Evolutionary conservation across 2,888 invertebrate species (phyloP).

Genomic region (Cerceris rybyensis): DNA sequence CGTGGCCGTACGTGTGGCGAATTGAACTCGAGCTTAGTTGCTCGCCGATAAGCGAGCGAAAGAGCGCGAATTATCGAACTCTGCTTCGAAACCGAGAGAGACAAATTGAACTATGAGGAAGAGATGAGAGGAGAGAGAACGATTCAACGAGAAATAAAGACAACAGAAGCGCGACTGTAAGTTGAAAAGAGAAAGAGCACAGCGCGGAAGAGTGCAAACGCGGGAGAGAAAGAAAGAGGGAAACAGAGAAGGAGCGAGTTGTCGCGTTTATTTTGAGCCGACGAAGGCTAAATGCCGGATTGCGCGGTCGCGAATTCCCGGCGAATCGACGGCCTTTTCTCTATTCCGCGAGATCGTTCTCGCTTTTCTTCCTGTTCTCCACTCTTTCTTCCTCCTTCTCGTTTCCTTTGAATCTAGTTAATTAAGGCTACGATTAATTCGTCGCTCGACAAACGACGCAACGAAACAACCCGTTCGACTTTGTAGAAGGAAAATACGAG

Average conservation of each 20-base stretch:
- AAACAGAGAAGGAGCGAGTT: constrained; percentile 59
- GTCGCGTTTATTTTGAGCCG: constrained; percentile 77
- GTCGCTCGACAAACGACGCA: not conserved
- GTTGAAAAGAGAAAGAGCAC: constrained; percentile 19
- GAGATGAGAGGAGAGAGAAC: constrained; percentile 7
- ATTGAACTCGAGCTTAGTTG: constrained; percentile 47
- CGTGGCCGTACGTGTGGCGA: constrained; percentile 46
- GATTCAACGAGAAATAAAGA: constrained; percentile 3
- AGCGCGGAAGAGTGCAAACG: constrained; percentile 4
- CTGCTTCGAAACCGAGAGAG: not conserved
- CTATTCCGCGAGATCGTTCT: constrained; percentile 27
- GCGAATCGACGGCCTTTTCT: constrained; percentile 64
- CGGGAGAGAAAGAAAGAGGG: constrained; percentile 15
- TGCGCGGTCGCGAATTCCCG: constrained; percentile 68
- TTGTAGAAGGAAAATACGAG: not conserved
- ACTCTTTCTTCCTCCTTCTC: constrained; percentile 4
- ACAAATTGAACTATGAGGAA: constrained; percentile 1
- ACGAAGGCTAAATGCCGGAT: constrained; percentile 74
- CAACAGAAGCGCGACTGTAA: not conserved
- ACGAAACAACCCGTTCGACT: no score
- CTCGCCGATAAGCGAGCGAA: constrained; percentile 46
- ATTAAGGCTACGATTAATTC: not conserved
- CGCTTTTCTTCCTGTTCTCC: constrained; percentile 14
- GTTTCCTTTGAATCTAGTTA: constrained; percentile 10
- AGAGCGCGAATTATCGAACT: constrained; percentile 37